These are phyloP conservation scores for Hemiprocne comata DNA, from an alignment of 2,113 vertebrate genomes.

Conservation along the genomic window DNA sequence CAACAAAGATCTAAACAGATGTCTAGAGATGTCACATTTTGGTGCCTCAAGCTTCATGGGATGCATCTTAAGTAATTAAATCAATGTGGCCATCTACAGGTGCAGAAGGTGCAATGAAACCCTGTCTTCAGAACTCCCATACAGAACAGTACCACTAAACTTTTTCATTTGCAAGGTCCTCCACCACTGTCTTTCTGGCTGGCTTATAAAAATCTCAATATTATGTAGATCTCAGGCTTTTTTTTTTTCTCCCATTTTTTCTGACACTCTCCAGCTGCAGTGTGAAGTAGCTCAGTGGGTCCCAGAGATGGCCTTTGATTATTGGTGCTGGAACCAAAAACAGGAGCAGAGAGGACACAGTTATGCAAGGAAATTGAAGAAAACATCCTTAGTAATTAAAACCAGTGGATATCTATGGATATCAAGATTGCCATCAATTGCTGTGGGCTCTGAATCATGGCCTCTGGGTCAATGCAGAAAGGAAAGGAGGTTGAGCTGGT, in stretches of 20 bases:
- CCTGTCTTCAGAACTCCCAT: background rate
- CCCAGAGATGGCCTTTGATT: background rate
- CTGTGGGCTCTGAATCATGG: background rate
- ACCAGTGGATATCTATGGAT: background rate
- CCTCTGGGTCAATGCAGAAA: background rate
- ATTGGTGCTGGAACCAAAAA: background rate
- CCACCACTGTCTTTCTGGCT: background rate
- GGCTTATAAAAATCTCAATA: background rate
- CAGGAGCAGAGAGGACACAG: background rate
- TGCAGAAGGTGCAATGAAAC: background rate
- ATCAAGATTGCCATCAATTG: background rate
- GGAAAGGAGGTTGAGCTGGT: background rate
- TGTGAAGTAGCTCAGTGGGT: background rate
- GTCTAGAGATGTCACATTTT: background rate
- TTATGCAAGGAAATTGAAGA: background rate
- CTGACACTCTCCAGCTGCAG: background rate
- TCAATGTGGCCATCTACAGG: background rate
- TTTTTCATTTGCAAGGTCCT: background rate
- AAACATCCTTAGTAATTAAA: background rate
- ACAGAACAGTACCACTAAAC: background rate
- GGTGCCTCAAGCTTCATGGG: background rate
- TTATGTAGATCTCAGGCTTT: background rate
- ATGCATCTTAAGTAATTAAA: background rate
- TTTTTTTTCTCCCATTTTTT: background rate
- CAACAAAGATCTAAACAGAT: background rate